A percentile compares a stretch with the other conserved stretches of the same genome.
Evolutionary conservation across 2,888 invertebrate species (phyloP).

Genomic region (Philhelius pedissequus): DNA sequence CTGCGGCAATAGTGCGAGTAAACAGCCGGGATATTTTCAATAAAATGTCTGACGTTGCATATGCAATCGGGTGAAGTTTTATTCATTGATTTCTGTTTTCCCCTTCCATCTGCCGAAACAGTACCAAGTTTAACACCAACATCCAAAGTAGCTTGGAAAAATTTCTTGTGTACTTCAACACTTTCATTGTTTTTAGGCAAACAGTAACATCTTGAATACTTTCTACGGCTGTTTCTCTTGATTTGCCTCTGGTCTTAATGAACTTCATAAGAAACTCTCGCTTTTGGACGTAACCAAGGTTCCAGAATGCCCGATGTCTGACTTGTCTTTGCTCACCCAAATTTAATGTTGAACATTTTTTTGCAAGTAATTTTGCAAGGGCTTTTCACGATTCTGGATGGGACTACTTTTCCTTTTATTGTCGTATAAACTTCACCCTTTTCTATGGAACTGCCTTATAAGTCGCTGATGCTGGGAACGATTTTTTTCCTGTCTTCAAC

Average conservation of each 20-base stretch:
- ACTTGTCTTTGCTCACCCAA: background rate
- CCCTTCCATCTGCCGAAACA: constrained; percentile 3
- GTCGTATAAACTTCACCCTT: too few species aligned
- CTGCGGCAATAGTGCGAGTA: background rate
- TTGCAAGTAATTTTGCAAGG: too few species aligned
- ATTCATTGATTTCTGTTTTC: background rate
- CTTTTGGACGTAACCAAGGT: background rate
- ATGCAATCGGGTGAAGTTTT: background rate
- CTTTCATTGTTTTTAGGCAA: background rate
- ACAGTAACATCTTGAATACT: background rate
- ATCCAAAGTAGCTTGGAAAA: constrained; percentile 3
- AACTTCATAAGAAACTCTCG: too few species aligned
- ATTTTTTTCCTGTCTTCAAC: too few species aligned
- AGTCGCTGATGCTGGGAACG: too few species aligned
- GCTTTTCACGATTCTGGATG: too few species aligned
- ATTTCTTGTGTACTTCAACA: background rate
- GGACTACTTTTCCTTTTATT: too few species aligned
- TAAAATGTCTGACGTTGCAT: background rate
- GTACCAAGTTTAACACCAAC: constrained; percentile 6
- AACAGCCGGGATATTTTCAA: background rate
- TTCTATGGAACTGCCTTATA: too few species aligned
- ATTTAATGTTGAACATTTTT: background rate
- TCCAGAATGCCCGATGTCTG: background rate
- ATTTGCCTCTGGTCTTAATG: background rate
- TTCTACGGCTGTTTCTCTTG: background rate